phyloP scores from a whole-genome alignment of 2,797 vertebrate genomes.

The Chelonia mydas region DNA sequence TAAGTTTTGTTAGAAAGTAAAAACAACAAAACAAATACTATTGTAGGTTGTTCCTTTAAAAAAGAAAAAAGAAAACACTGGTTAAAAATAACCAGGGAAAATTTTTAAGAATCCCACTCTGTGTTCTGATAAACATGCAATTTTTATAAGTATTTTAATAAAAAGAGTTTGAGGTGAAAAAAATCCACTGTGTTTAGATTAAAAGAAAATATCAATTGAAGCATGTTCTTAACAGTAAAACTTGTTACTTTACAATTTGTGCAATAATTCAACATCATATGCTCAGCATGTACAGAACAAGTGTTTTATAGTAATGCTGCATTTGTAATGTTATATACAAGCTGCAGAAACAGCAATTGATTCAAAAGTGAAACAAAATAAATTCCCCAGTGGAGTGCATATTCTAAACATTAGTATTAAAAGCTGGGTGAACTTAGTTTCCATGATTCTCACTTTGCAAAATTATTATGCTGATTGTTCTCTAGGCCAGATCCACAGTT shows the following conservation, averaged over 20 bases:
- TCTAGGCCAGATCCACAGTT: not conserved
- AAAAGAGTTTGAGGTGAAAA: not conserved
- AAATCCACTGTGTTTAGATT: not conserved
- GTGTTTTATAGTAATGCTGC: not conserved
- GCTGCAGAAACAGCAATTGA: conserved; percentile 25
- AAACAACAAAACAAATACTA: not conserved
- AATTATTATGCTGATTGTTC: not conserved
- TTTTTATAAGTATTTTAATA: not conserved
- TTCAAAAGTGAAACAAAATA: conserved; percentile 29
- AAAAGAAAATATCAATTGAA: conserved; percentile 7
- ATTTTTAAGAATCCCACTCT: not conserved
- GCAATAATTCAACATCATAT: conserved; percentile 14
- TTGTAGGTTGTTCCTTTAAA: not conserved
- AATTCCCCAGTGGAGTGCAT: not conserved
- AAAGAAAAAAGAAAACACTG: not conserved
- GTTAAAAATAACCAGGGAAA: not conserved
- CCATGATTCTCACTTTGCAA: not conserved
- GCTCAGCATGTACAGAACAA: not conserved
- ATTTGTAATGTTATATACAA: conserved; percentile 9
- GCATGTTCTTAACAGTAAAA: not conserved
- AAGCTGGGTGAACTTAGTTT: not conserved
- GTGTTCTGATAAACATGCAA: not conserved
- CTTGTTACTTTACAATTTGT: not conserved
- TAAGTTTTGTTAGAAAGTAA: not conserved
- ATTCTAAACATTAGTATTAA: not conserved